These are phyloP conservation scores for Lethocerus indicus DNA, from an alignment of 1,140 invertebrate genomes.

Conservation along the genomic window DNA sequence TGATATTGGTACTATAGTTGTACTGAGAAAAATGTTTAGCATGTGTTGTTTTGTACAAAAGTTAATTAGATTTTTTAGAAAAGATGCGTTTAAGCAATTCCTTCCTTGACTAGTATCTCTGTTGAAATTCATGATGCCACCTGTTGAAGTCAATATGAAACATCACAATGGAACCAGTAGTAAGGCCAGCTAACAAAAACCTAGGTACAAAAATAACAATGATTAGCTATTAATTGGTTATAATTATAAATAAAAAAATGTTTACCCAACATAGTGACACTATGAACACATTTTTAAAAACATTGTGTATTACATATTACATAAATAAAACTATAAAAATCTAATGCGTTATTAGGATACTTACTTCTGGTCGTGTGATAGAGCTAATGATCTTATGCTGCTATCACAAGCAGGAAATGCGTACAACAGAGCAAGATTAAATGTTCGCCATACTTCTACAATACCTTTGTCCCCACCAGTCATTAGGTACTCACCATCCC, in stretches of 20 bases:
- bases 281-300: background rate
- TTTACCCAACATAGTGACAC: background rate
- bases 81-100: slow-evolving; percentile 10
- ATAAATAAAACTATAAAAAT: background rate
- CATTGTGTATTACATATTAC: too few relatives aligned
- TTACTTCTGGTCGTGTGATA: slow-evolving; percentile 96
- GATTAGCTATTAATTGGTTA: too few relatives aligned
- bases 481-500: slow-evolving; percentile 96
- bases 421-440: slow-evolving; percentile 90
- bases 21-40: too few relatives aligned
- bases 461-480: slow-evolving; percentile 92
- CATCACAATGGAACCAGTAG: slow-evolving; percentile 93
- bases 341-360: slow-evolving; percentile 19
- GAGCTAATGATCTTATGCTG: slow-evolving; percentile 75
- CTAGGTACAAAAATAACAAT: too few relatives aligned
- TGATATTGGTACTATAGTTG: too few relatives aligned
- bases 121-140: slow-evolving; percentile 98
- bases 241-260: background rate
- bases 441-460: slow-evolving; percentile 95
- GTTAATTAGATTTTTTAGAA: slow-evolving; percentile 2
- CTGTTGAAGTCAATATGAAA: slow-evolving; percentile 99
- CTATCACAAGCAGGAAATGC: slow-evolving; percentile 94
- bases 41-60: background rate
- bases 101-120: slow-evolving; percentile 46
- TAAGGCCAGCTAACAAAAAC: slow-evolving; percentile 87